Conservation (phyloP, 2,113 vertebrate species). For the Noturus placidus region DNA sequence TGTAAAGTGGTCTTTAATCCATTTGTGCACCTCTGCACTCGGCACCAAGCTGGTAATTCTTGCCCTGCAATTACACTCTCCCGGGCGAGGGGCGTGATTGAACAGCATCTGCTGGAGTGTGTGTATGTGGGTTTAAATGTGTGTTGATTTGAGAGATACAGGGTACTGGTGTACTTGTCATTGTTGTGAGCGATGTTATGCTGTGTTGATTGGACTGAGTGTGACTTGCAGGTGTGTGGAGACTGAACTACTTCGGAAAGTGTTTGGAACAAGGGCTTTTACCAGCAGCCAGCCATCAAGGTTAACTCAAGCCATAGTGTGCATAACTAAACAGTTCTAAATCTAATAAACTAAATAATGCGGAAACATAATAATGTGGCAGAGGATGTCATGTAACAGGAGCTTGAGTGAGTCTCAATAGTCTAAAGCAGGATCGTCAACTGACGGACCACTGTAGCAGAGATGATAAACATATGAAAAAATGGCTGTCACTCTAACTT, state of each 20-base stretch:
- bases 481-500: neutral
- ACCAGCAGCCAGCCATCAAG: neutral
- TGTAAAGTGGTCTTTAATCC: constrained; percentile 43
- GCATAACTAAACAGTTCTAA: neutral
- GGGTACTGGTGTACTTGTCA: constrained; percentile 12
- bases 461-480: neutral
- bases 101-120: constrained; percentile 11
- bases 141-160: neutral
- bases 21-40: constrained; percentile 42
- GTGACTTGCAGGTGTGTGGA: constrained; percentile 33
- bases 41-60: constrained; percentile 32
- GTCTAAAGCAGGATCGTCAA: neutral
- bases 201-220: constrained; percentile 24
- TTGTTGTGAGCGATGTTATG: constrained; percentile 15
- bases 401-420: neutral
- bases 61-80: constrained; percentile 42
- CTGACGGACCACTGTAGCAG: neutral
- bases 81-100: constrained; percentile 3
- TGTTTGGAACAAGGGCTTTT: constrained; percentile 17
- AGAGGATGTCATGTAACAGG: neutral
- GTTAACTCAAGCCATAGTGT: neutral
- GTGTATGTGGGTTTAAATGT: neutral
- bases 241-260: constrained; percentile 16
- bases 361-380: neutral
- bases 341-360: neutral